Percentiles rank a stretch among this genome's conserved stretches.
Conservation (phyloP, 2,797 vertebrate species). For the Poeciliopsis paucimaculata region DNA sequence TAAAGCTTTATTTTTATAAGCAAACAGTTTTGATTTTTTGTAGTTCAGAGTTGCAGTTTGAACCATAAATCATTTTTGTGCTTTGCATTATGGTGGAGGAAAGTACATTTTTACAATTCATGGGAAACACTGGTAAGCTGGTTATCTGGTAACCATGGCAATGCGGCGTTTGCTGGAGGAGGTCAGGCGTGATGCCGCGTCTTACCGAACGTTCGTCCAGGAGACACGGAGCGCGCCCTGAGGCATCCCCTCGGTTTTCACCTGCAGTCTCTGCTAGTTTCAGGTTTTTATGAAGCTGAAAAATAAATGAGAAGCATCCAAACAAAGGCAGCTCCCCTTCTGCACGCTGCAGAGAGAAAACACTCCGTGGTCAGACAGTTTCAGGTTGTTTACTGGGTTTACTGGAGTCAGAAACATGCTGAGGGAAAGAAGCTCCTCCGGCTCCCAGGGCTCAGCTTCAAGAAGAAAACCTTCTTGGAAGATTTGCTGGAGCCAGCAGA, state of each 20-base stretch:
- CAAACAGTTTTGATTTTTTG: too few species aligned
- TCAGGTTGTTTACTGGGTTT: slow-evolving; percentile 42
- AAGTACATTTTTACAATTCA: slow-evolving; percentile 12
- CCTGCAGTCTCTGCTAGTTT: slow-evolving; percentile 11
- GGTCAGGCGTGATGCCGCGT: background rate
- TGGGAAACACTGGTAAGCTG: background rate
- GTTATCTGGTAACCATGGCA: slow-evolving; percentile 42
- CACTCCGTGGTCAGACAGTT: slow-evolving; percentile 31
- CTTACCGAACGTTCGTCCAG: background rate
- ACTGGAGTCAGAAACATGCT: slow-evolving; percentile 14
- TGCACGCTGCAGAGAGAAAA: slow-evolving; percentile 29
- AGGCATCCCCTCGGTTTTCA: slow-evolving; percentile 4
- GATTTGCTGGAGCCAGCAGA: slow-evolving; percentile 7
- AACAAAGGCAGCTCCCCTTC: background rate
- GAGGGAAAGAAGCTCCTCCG: slow-evolving; percentile 1
- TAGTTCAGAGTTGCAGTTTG: too few species aligned
- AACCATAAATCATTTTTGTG: background rate
- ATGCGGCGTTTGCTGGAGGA: slow-evolving; percentile 9
- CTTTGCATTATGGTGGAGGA: background rate
- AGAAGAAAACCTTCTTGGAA: slow-evolving; percentile 19
- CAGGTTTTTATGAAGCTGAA: slow-evolving; percentile 18
- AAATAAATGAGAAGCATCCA: background rate
- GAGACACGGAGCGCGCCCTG: background rate
- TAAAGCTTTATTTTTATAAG: too few species aligned
- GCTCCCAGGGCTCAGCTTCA: slow-evolving; percentile 19